phyloP scores from a whole-genome alignment of 2,113 vertebrate species.

The Apistogramma diplotaenia region DNA sequence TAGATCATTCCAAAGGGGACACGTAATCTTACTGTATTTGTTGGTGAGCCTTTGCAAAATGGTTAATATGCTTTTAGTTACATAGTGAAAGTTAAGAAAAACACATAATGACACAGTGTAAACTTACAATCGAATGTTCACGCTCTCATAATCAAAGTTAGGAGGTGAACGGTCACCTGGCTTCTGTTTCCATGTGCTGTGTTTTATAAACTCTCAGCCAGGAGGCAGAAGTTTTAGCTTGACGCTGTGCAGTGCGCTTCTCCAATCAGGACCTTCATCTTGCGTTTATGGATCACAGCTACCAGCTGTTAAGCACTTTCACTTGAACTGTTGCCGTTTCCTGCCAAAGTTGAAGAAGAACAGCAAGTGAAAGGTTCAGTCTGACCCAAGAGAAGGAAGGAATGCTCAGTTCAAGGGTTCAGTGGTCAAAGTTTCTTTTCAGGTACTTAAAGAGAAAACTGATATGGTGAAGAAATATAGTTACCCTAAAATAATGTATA shows the following conservation, averaged over 20 bases:
- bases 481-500: background rate
- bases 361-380: constrained; percentile 46
- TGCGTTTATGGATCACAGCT: constrained; percentile 66
- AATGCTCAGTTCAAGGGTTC: constrained; percentile 15
- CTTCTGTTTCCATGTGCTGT: constrained; percentile 57
- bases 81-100: background rate
- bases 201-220: constrained; percentile 59
- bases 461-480: background rate
- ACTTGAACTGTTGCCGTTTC: constrained; percentile 63
- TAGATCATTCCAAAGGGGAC: background rate
- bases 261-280: constrained; percentile 67
- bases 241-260: constrained; percentile 54
- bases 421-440: background rate
- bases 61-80: background rate
- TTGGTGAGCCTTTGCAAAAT: background rate
- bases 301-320: constrained; percentile 73
- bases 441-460: background rate
- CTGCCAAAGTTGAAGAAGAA: constrained; percentile 42
- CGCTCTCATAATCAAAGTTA: constrained; percentile 9
- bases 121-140: background rate
- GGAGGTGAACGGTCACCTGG: constrained; percentile 62
- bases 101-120: background rate
- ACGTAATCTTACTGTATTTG: background rate
- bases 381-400: constrained; percentile 33
- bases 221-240: constrained; percentile 62